Conservation (phyloP, 2,888 invertebrate genomes). For the Xanthorhoe designata region DNA sequence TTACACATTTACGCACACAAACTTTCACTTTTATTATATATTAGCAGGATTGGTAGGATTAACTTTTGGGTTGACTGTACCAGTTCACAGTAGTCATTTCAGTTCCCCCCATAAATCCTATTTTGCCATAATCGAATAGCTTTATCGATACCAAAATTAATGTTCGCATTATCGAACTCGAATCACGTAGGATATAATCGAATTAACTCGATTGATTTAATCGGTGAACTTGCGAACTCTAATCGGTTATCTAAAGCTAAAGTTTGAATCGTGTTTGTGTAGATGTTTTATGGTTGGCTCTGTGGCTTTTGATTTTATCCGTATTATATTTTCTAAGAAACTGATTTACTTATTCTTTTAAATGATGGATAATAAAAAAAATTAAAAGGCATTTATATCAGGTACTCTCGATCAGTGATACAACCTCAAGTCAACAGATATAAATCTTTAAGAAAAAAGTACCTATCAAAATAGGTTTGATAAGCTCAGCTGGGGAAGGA, state of each 20-base stretch:
- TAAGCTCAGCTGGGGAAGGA: too few relatives aligned
- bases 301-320: not conserved
- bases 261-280: conserved; percentile 31
- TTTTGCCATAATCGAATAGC: conserved; percentile 26
- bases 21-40: too few relatives aligned
- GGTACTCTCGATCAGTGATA: too few relatives aligned
- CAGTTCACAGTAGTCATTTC: not conserved
- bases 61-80: not conserved
- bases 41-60: too few relatives aligned
- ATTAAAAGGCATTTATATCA: too few relatives aligned
- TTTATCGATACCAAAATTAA: conserved; percentile 36
- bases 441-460: too few relatives aligned
- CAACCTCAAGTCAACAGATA: too few relatives aligned
- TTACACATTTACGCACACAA: too few relatives aligned
- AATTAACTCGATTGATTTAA: conserved; percentile 52
- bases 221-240: conserved; percentile 49
- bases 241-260: conserved; percentile 45
- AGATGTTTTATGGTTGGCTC: conserved; percentile 20
- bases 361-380: too few relatives aligned
- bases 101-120: conserved; percentile 16
- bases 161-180: conserved; percentile 37
- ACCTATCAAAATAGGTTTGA: too few relatives aligned
- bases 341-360: not conserved
- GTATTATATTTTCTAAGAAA: not conserved
- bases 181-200: conserved; percentile 47